Percentiles rank a stretch among this genome's conserved stretches.
Conservation (phyloP, 35 echinoderm and acorn worm genomes). For the Patiria miniata region DNA sequence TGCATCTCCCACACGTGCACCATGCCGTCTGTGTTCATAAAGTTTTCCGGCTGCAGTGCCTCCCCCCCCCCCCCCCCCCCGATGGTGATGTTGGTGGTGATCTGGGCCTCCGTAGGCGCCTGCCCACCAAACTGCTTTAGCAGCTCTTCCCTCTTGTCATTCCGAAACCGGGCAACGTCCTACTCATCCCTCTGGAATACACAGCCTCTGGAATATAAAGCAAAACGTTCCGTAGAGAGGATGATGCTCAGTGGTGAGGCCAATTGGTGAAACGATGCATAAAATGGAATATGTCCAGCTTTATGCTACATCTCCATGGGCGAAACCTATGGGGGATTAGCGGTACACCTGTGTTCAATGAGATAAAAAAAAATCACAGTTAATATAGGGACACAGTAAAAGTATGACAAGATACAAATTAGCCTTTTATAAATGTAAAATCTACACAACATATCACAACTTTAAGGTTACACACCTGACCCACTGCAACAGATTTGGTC, state of each 20-base stretch:
- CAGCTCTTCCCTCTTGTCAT: too few species aligned
- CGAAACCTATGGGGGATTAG: neutral
- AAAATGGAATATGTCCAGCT: slow-evolving; percentile 39
- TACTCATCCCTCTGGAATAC: slow-evolving; percentile 29
- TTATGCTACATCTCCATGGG: neutral
- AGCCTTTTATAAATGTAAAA: too few species aligned
- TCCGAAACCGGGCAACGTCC: neutral
- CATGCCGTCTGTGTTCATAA: slow-evolving; percentile 35
- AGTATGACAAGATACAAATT: too few species aligned
- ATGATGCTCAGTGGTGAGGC: slow-evolving; percentile 57
- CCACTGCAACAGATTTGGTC: slow-evolving; percentile 43
- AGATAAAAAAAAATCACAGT: too few species aligned
- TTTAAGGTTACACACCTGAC: slow-evolving; percentile 15
- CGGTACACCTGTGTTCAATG: too few species aligned
- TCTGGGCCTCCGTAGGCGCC: slow-evolving; percentile 29
- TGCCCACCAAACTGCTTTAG: slow-evolving; percentile 37
- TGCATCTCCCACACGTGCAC: slow-evolving; percentile 27
- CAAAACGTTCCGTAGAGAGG: slow-evolving; percentile 38
- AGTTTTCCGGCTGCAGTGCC: slow-evolving; percentile 42
- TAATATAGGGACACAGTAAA: too few species aligned
- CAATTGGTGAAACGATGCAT: slow-evolving; percentile 16
- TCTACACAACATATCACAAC: too few species aligned
- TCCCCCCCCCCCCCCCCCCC: slow-evolving; percentile 25
- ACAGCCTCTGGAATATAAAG: slow-evolving; percentile 9
- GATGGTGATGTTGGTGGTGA: neutral